Evolutionary conservation across 23 tunicate genomes (phyloP).

Genomic region (Ciona savignyi): DNA sequence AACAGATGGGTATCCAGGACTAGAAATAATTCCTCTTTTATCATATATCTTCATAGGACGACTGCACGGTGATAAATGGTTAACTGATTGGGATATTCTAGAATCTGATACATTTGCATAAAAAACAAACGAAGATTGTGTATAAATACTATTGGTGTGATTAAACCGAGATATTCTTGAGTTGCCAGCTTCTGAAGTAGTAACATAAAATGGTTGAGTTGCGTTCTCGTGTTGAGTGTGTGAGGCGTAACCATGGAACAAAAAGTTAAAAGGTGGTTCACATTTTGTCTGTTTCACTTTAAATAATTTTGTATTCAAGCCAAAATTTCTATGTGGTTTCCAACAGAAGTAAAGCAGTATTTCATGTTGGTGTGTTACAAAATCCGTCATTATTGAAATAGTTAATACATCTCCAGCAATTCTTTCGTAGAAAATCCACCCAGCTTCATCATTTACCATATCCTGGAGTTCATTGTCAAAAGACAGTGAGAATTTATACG

Average conservation of each 20-base stretch:
- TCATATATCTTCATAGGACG: not conserved
- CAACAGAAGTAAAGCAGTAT: not conserved
- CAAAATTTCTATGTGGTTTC: not conserved
- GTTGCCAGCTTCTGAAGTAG: not conserved
- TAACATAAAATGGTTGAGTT: too few relatives aligned
- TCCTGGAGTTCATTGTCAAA: not conserved
- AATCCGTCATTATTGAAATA: not conserved
- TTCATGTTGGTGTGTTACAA: not conserved
- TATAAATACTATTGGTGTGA: not conserved
- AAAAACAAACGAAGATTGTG: not conserved
- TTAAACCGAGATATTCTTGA: not conserved
- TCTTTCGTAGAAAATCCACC: not conserved
- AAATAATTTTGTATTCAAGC: not conserved
- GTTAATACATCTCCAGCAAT: not conserved
- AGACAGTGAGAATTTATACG: not conserved
- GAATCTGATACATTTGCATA: not conserved
- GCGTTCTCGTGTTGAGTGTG: not conserved
- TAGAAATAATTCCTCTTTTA: not conserved
- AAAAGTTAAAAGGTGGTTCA: not conserved
- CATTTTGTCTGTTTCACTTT: not conserved
- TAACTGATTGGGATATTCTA: not conserved
- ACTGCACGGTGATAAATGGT: not conserved
- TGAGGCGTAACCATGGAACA: not conserved
- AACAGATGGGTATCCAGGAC: not conserved
- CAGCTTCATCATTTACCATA: not conserved